A percentile compares a stretch with the other conserved stretches of the same genome.
Evolutionary conservation across 2,888 invertebrate species (phyloP).

Genomic region (Cosmia trapezina): DNA sequence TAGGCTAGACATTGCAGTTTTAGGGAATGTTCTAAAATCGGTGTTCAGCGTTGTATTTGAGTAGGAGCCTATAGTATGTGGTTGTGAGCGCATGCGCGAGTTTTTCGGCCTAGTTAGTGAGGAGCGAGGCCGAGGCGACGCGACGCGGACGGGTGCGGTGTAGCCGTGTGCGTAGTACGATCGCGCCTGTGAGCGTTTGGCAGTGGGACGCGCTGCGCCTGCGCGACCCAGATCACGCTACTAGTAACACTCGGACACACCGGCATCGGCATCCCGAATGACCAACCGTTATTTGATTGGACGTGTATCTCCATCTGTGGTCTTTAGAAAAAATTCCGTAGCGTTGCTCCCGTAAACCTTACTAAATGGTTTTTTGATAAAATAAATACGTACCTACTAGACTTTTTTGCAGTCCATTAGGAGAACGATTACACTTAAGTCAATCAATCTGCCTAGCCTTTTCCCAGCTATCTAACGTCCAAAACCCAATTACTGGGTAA

Average conservation of each 20-base stretch:
- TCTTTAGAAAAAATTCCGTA: not conserved
- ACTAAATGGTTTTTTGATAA: too few relatives aligned
- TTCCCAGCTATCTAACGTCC: too few relatives aligned
- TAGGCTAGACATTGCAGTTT: constrained; percentile 1
- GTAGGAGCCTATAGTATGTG: constrained; percentile 27
- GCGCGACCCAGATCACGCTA: constrained; percentile 81
- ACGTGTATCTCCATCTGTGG: too few relatives aligned
- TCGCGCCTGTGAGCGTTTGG: constrained; percentile 73
- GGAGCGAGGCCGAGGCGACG: constrained; percentile 73
- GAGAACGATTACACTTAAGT: too few relatives aligned
- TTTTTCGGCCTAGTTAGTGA: constrained; percentile 83
- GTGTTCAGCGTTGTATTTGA: constrained; percentile 3
- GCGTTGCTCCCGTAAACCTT: too few relatives aligned
- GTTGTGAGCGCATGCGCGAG: constrained; percentile 78
- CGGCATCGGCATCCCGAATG: constrained; percentile 37
- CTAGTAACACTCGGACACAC: constrained; percentile 55
- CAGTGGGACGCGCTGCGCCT: constrained; percentile 79
- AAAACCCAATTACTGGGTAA: too few relatives aligned
- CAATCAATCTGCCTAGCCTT: too few relatives aligned
- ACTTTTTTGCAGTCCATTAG: too few relatives aligned
- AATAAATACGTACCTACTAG: too few relatives aligned
- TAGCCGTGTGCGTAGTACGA: constrained; percentile 57
- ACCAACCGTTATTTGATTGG: constrained; percentile 38
- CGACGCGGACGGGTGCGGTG: constrained; percentile 50
- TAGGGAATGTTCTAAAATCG: constrained; percentile 34